Evolutionary conservation across 2,113 vertebrate species (phyloP), one percentile per base, ranked within the genome.

Genomic region (Anarrhichthys ocellatus): DNA sequence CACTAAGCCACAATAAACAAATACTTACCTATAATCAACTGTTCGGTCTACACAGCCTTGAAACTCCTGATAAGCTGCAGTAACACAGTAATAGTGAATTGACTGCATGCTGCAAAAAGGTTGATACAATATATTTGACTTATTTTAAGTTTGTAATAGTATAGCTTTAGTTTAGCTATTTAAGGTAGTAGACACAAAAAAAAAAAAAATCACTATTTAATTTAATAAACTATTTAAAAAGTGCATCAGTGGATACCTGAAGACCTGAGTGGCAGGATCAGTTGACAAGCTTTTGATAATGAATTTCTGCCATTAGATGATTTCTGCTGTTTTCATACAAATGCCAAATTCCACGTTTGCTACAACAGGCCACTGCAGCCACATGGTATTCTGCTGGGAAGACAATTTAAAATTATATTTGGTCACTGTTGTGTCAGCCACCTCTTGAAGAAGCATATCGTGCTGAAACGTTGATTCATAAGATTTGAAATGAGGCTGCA

Each of bases 11-110:
- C 77, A 67, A 36, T 36, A 68, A 56, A 48, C 65, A 83, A 72
- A 87, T 46, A 80, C 22, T 17, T 40, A 50, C 24, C 69, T 69
- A 17, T 36, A 56, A 80, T 56, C 1, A 27, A 62, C 36, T 70
- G 40, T 71, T 80, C 50, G 27, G 50, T 71, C 42, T 65, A 50
- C 29, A 52, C 63, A 81, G 17, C 76, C 85, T 83, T 87, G 76
- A 72, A 76, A 68, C 71, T 62, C 17, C 61, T 80, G 85, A 83
- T 87, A 83, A 83, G 71, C 68, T 81, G 46, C 10, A 46, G 29
- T 67, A 52, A 77, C 76, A 56, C 78, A 0, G 15, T 10, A 56
- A 20, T 34, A 64, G 9, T 46, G 14, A 54, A 65, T 32, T 11
- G 13, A 62, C 24, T 22, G 34, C 20, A 65, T 14, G 15, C 34